Base-by-base conservation (phyloP, 2,113 vertebrate species). In the Oryzias curvinotus region DNA sequence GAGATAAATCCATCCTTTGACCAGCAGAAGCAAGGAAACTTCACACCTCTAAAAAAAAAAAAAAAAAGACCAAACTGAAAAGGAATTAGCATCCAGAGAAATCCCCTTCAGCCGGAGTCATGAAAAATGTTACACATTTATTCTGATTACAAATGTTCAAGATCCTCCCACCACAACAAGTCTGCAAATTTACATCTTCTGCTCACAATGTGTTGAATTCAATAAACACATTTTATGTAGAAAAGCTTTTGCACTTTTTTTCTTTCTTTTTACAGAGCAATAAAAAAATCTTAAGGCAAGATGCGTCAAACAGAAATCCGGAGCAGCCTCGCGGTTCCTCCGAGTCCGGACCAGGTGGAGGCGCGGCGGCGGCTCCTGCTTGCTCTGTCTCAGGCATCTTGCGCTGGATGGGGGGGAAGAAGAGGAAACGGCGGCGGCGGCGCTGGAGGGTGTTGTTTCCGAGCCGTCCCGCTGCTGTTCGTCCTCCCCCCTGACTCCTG, bases 301-400 rank as follows among this genome's bases (percentile, higher is more conserved):
- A 97, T 96, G 96, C 95, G 79, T 94, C 94, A 94, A 96, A 97
- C 95, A 95, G 96, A 94, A 95, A 94, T 92, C 92, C 87, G 73
- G 64, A 65, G 16, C 53, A 54, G 79, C 69, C 62, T 90, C 89
- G 87, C 75, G 88, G 85, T 92, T 91, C 88, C 89, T 74, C 81
- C 85, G 86, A 81, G 83, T 85, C 62, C 47, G 74, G 77, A 59
- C 71, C 72, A 75, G 75, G 52, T 43, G 65, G 60, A 41, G 59
- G 30, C 43, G 83, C 90, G 88, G 69, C 85, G 28, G 85, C 85
- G 75, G 90, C 90, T 92, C 91, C 90, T 81, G 87, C 88, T 90
- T 87, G 88, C 84, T 91, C 94, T 93, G 88, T 94, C 89, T 95
- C 92, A 92, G 93, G 94, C 96, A 96, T 95, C 94, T 96, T 93